Evolutionary conservation across 2,113 vertebrate species (phyloP).

Genomic region (Gobius niger): DNA sequence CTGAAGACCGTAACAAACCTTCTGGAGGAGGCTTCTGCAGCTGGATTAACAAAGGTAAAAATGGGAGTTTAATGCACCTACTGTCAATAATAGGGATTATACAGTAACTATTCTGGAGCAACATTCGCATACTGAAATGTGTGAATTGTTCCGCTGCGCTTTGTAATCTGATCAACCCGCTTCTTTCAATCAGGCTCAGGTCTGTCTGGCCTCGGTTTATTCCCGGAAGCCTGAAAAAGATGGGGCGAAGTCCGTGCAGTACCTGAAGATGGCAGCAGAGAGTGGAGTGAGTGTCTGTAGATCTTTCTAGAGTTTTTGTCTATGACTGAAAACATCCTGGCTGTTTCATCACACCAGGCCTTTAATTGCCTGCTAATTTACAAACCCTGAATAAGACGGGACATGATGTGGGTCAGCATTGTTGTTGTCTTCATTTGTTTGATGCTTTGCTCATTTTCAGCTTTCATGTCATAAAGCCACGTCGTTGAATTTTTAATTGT

Average conservation of each 20-base stretch:
- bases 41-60: slow-evolving; percentile 84
- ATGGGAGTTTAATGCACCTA: not conserved
- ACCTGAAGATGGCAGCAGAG: slow-evolving; percentile 85
- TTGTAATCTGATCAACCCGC: too few species aligned
- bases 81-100: too few species aligned
- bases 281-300: slow-evolving; percentile 72
- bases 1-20: slow-evolving; percentile 69
- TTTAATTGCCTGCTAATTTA: not conserved
- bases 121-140: too few species aligned
- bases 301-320: slow-evolving; percentile 44
- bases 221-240: slow-evolving; percentile 75
- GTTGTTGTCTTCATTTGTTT: not conserved
- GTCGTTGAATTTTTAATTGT: slow-evolving; percentile 10
- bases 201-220: slow-evolving; percentile 86
- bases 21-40: slow-evolving; percentile 79
- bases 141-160: too few species aligned
- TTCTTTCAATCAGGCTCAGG: slow-evolving; percentile 81
- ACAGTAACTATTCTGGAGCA: too few species aligned
- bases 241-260: slow-evolving; percentile 76
- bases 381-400: not conserved
- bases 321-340: not conserved
- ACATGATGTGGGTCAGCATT: too few species aligned
- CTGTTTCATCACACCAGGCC: not conserved
- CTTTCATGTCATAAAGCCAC: not conserved
- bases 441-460: not conserved